phyloP scores from a whole-genome alignment of 2,888 invertebrate genomes.

The Tipula helvola region DNA sequence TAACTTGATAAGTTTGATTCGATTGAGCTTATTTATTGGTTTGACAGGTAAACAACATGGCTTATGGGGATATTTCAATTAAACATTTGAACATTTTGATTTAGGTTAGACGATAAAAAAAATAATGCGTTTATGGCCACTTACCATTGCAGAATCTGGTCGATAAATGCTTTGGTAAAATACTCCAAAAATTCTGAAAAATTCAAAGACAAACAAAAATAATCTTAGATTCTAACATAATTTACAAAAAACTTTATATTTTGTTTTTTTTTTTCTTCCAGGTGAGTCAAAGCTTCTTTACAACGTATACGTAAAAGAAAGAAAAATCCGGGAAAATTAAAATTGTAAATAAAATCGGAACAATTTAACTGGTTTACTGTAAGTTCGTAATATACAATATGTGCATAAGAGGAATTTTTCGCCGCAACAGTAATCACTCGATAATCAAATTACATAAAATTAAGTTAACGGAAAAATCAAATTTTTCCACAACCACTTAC shows the following conservation, averaged over 20 bases:
- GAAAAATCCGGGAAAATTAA: not conserved
- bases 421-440: not conserved
- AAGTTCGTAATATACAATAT: not conserved
- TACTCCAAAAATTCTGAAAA: not conserved
- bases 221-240: not conserved
- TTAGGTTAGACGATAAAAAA: too few relatives aligned
- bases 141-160: too few relatives aligned
- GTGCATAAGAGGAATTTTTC: not conserved
- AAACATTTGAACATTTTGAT: too few relatives aligned
- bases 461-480: not conserved
- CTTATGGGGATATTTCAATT: too few relatives aligned
- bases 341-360: not conserved
- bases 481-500: not conserved
- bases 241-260: not conserved
- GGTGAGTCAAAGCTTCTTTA: not conserved
- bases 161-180: not conserved
- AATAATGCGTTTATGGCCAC: too few relatives aligned
- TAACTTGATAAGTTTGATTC: too few relatives aligned
- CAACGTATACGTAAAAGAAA: not conserved
- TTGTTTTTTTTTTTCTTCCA: not conserved
- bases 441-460: not conserved
- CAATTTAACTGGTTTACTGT: not conserved
- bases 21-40: too few relatives aligned
- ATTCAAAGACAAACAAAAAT: not conserved
- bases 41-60: too few relatives aligned